Evolutionary conservation across 1,140 invertebrate species (phyloP).

Genomic region (Camponotus pennsylvanicus): DNA sequence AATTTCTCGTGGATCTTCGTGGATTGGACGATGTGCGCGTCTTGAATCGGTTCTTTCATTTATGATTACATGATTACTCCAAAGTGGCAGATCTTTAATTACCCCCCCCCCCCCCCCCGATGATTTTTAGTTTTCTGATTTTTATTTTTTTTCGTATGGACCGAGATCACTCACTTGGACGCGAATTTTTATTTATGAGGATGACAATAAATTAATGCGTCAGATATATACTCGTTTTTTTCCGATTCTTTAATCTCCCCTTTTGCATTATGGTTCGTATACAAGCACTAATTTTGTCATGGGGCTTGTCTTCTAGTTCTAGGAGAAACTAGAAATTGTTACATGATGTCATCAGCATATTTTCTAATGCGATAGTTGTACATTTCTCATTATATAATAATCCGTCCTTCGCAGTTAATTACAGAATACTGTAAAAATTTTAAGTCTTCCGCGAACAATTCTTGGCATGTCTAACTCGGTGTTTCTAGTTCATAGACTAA

Average conservation of each 20-base stretch:
- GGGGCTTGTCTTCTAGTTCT: too few relatives aligned
- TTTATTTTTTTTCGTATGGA: slow-evolving; percentile 8
- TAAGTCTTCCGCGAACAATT: slow-evolving; percentile 37
- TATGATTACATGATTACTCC: slow-evolving; percentile 1
- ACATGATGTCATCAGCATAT: background rate
- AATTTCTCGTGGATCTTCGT: slow-evolving; percentile 4
- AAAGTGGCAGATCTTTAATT: slow-evolving; percentile 56
- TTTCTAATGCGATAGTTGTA: background rate
- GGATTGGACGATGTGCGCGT: slow-evolving; percentile 49
- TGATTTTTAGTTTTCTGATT: background rate
- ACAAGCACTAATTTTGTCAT: background rate
- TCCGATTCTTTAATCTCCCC: background rate
- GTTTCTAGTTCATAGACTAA: slow-evolving; percentile 27
- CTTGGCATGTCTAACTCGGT: background rate
- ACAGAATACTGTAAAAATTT: slow-evolving; percentile 26
- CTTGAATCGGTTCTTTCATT: slow-evolving; percentile 37
- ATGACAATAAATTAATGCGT: too few relatives aligned
- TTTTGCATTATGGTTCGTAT: background rate
- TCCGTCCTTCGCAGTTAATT: slow-evolving; percentile 15
- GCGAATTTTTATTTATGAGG: background rate
- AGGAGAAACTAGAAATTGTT: too few relatives aligned
- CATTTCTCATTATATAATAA: slow-evolving; percentile 17
- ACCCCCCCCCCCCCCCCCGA: background rate
- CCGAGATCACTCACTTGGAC: background rate
- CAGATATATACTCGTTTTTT: slow-evolving; percentile 7